Percentiles rank a stretch among this genome's conserved stretches.
These are phyloP conservation scores for Temnothorax longispinosus DNA, from an alignment of 1,140 invertebrate genomes.

Conservation along the genomic window DNA sequence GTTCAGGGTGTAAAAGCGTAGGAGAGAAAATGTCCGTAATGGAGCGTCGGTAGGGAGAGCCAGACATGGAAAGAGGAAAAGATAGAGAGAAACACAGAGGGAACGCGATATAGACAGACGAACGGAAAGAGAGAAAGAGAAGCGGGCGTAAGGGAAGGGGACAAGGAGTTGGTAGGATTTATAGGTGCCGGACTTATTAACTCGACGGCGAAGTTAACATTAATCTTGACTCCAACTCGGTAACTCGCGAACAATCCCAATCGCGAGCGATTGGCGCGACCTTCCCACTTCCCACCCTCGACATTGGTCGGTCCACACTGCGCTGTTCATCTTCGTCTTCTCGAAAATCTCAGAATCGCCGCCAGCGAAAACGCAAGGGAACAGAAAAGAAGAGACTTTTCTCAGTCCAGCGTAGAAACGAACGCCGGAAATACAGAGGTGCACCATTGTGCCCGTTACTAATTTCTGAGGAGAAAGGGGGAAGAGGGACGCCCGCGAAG, in stretches of 20 bases:
- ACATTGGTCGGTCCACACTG: neutral
- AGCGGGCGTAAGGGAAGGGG: neutral
- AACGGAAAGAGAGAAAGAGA: neutral
- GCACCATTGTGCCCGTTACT: constrained; percentile 40
- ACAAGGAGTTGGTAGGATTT: constrained; percentile 64
- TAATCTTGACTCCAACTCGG: constrained; percentile 72
- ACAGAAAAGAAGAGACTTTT: neutral
- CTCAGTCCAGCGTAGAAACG: neutral
- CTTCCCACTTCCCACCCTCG: constrained; percentile 38
- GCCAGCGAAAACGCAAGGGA: neutral
- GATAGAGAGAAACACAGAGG: constrained; percentile 16
- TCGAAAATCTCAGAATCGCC: constrained; percentile 35
- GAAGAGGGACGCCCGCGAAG: neutral
- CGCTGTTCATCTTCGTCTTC: constrained; percentile 44
- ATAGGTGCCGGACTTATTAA: constrained; percentile 73
- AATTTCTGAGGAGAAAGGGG: neutral
- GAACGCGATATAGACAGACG: neutral
- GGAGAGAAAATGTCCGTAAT: constrained; percentile 61
- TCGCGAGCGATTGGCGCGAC: constrained; percentile 69
- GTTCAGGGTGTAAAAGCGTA: constrained; percentile 59
- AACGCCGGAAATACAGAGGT: constrained; percentile 46
- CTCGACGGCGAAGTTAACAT: constrained; percentile 73
- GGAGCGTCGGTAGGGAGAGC: constrained; percentile 45
- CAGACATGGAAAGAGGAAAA: constrained; percentile 43
- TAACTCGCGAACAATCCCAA: constrained; percentile 74